A percentile compares a stretch with the other conserved stretches of the same genome.
These are phyloP conservation scores for Atta texana DNA, from an alignment of 1,140 invertebrate species.

Conservation along the genomic window DNA sequence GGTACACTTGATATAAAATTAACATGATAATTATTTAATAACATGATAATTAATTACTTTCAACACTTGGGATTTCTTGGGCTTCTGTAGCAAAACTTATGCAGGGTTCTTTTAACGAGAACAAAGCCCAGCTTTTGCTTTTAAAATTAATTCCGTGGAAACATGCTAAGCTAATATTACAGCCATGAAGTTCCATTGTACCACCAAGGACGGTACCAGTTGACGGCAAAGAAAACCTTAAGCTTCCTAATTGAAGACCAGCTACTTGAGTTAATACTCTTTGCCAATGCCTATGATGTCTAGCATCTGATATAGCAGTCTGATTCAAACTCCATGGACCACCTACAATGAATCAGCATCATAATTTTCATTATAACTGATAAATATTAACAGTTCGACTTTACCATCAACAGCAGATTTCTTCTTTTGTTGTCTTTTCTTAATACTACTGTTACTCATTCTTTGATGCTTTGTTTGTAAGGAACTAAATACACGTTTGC, in stretches of 20 bases:
- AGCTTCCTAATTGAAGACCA: conserved; percentile 91
- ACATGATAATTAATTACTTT: conserved; percentile 85
- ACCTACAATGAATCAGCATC: conserved; percentile 68
- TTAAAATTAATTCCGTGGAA: conserved; percentile 99
- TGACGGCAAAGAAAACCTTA: conserved; percentile 86
- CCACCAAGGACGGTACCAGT: conserved; percentile 96
- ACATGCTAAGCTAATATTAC: conserved; percentile 97
- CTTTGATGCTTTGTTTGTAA: conserved; percentile 88
- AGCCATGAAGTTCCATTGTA: conserved; percentile 95
- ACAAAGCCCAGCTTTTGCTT: conserved; percentile 98
- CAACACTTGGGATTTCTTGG: conserved; percentile 91
- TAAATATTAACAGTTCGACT: background rate
- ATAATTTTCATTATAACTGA: background rate
- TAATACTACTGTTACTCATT: conserved; percentile 86
- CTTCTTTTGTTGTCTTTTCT: conserved; percentile 83
- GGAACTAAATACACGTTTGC: conserved; percentile 95
- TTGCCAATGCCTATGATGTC: conserved; percentile 97
- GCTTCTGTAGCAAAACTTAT: conserved; percentile 98
- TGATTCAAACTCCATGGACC: conserved; percentile 83
- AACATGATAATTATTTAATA: conserved; percentile 12
- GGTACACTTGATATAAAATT: background rate
- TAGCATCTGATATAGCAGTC: conserved; percentile 87
- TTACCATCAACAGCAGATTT: conserved; percentile 80
- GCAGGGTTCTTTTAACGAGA: conserved; percentile 97
- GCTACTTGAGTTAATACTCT: conserved; percentile 91